phyloP scores from a whole-genome alignment of 2,888 invertebrate species.

The Drosophila mimetica region DNA sequence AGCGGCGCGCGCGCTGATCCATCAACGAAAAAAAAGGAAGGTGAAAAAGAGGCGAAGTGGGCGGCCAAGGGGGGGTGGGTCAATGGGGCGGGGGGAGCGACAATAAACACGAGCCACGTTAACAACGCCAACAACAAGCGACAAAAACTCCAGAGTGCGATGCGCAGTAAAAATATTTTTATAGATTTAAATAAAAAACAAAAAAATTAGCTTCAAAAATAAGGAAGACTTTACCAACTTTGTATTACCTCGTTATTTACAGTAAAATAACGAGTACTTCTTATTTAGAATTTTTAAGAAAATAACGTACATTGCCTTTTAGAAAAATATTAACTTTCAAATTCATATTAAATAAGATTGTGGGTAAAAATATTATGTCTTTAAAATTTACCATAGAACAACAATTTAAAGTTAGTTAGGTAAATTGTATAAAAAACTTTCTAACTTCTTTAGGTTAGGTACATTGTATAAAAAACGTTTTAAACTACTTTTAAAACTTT shows the following conservation, averaged over 20 bases:
- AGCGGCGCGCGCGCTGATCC: constrained; percentile 74
- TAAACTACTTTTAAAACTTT: too few species aligned
- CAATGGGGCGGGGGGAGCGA: constrained; percentile 3
- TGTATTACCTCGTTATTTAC: neutral
- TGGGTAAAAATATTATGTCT: too few species aligned
- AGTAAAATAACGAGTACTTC: neutral
- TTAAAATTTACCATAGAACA: too few species aligned
- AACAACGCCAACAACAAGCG: constrained; percentile 40
- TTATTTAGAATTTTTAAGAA: too few species aligned
- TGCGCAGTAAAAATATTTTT: constrained; percentile 56
- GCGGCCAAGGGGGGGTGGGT: neutral
- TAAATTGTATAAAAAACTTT: too few species aligned
- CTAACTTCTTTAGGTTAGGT: too few species aligned
- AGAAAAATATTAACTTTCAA: too few species aligned
- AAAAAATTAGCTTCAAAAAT: neutral
- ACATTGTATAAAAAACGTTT: too few species aligned
- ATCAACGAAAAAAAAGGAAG: constrained; percentile 47
- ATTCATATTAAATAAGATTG: too few species aligned
- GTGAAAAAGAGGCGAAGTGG: constrained; percentile 1
- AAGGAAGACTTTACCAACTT: neutral
- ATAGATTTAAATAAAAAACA: constrained; percentile 46
- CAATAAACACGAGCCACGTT: constrained; percentile 71
- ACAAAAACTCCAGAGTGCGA: constrained; percentile 33
- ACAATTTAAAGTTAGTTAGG: too few species aligned
- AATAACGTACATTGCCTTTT: too few species aligned